phyloP scores from a whole-genome alignment of 2,113 vertebrate species.

The Jacana jacana region DNA sequence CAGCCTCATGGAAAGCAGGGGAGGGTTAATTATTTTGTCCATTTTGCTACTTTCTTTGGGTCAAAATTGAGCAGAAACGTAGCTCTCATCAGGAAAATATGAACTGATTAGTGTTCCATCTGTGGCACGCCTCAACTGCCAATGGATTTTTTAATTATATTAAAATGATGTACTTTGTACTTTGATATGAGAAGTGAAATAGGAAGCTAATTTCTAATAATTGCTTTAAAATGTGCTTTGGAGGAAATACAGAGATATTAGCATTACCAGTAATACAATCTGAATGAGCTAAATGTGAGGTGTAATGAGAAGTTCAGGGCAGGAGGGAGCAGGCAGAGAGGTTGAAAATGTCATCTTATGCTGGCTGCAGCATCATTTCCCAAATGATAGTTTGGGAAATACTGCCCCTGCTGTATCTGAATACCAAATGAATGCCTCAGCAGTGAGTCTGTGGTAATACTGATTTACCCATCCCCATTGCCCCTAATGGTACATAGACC shows the following conservation, averaged over 20 bases:
- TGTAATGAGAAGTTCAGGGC: constrained; percentile 41
- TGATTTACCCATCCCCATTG: neutral
- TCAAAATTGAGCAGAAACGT: constrained; percentile 13
- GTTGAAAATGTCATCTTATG: constrained; percentile 8
- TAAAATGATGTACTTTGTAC: constrained; percentile 56
- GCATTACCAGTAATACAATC: constrained; percentile 59
- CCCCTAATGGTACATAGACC: neutral
- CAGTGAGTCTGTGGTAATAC: neutral
- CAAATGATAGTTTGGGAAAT: neutral
- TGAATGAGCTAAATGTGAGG: constrained; percentile 49
- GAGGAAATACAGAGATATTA: constrained; percentile 62
- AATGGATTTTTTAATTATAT: constrained; percentile 58
- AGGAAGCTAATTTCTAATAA: constrained; percentile 63
- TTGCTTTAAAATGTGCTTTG: constrained; percentile 58
- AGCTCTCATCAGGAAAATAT: constrained; percentile 33
- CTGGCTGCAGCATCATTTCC: neutral
- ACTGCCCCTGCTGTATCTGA: neutral
- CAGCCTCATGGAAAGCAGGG: neutral
- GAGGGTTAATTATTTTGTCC: constrained; percentile 10
- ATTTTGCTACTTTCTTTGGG: neutral
- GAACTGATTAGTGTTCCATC: constrained; percentile 39
- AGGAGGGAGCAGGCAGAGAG: constrained; percentile 16
- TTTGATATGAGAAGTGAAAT: constrained; percentile 61
- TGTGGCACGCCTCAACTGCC: neutral
- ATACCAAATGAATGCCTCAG: neutral